phyloP scores from a whole-genome alignment of 2,113 vertebrate genomes.

The Peromyscus leucopus region DNA sequence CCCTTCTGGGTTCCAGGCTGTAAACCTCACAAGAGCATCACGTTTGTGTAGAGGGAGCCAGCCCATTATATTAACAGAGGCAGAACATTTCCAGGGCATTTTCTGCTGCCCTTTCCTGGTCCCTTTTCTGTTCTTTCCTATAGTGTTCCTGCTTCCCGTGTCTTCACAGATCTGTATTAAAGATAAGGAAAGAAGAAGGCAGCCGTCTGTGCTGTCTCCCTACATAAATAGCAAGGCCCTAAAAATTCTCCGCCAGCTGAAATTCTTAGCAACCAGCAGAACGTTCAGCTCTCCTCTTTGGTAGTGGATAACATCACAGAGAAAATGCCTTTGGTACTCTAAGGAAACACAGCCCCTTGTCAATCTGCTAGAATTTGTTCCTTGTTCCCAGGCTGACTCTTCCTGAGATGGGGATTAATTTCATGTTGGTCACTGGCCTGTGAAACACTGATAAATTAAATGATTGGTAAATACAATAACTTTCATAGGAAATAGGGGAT shows the following conservation, averaged over 20 bases:
- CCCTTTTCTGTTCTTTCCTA: neutral
- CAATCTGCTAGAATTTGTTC: slow-evolving; percentile 3
- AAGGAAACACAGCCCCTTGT: neutral
- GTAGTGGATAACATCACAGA: neutral
- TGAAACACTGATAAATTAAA: slow-evolving; percentile 78
- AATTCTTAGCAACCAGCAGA: slow-evolving; percentile 51
- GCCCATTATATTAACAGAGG: neutral
- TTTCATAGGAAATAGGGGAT: slow-evolving; percentile 37
- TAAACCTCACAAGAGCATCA: rapidly evolving
- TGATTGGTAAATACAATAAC: slow-evolving; percentile 61
- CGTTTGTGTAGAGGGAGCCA: neutral
- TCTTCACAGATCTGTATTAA: neutral
- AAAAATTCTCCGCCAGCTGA: slow-evolving; percentile 34
- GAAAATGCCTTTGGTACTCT: neutral
- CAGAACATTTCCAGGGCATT: neutral
- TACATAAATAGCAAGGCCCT: slow-evolving; percentile 29
- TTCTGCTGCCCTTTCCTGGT: neutral
- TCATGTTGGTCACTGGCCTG: slow-evolving; percentile 57
- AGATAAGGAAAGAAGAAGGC: slow-evolving; percentile 33
- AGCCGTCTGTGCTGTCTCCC: neutral
- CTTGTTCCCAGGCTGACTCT: slow-evolving; percentile 31
- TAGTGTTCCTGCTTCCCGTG: neutral
- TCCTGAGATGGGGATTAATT: slow-evolving; percentile 68
- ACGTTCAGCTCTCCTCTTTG: slow-evolving; percentile 1
- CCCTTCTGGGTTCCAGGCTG: neutral